Evolutionary conservation across 2,113 vertebrate genomes (phyloP), one percentile per base, ranked within the genome.

Genomic region (Myotis lucifugus): DNA sequence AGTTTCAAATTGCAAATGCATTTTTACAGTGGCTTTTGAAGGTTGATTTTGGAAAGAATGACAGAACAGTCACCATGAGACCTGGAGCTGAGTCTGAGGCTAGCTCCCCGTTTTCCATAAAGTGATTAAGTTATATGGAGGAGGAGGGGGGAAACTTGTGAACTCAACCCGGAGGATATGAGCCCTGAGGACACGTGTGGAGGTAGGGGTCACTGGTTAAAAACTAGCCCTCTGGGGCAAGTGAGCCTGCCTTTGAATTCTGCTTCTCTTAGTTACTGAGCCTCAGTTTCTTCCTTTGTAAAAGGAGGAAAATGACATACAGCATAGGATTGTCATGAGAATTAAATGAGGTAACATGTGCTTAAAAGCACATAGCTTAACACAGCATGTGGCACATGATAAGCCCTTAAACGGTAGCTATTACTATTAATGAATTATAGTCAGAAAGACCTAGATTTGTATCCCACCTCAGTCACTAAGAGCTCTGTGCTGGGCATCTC

Each of bases 1-100:
- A 67, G 88, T 96, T 94, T 97, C 92, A 95, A 94, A 85, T 86
- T 77, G 74, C 92, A 86, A 92, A 70, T 92, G 56, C 37, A n/a
- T 88, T 95, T 97, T 97, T 91, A 95, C 52, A 88, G 42, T 34
- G 59, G 50, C 56, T 78, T 96, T 96, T 96, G 95, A 97, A 95
- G 85, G 94, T 61, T 91, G 73, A 84, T 72, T 46, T 94, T 89
- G 96, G 96, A 96, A 96, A 96, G 95, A 95, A 90, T 96, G 90
- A 94, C 78, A 91, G 92, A 90, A 23, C 1, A 85, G 92, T 85
- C 46, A 66, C 91, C 8, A 13, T 27, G 21, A 94, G 93, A 87
- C 59, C 69, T 88, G 48, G 85, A 87, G 77, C 72, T 27, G 40
- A 77, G 50, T 90, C 81, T 74, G 72, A 94, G 72, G 81, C 66